A percentile compares a stretch with the other conserved stretches of the same genome.
phyloP scores from a whole-genome alignment of 2,797 vertebrate species.

The Cyclopterus lumpus region DNA sequence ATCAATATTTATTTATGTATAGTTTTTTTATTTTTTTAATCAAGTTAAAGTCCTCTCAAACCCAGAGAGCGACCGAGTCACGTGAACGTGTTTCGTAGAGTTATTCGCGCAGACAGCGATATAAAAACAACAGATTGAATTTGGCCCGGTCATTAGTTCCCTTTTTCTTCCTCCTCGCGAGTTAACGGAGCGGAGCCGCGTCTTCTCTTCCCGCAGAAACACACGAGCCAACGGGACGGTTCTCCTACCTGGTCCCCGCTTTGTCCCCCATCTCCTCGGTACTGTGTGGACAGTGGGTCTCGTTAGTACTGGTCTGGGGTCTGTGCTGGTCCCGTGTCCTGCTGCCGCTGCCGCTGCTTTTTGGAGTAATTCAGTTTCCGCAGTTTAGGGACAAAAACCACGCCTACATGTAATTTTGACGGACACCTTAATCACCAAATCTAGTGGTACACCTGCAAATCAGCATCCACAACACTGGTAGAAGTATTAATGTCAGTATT shows the following conservation, averaged over 20 bases:
- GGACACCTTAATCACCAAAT: background rate
- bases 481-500: background rate
- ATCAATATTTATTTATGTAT: background rate
- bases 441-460: background rate
- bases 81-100: background rate
- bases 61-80: background rate
- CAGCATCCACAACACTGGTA: background rate
- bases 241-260: slow-evolving; percentile 52
- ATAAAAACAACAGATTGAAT: background rate
- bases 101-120: background rate
- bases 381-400: slow-evolving; percentile 4
- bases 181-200: background rate
- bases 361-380: slow-evolving; percentile 28
- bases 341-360: background rate
- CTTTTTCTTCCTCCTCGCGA: background rate
- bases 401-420: slow-evolving; percentile 16
- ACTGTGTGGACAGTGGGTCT: background rate
- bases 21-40: background rate
- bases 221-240: rapidly evolving
- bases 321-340: background rate
- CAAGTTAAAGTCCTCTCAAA: background rate
- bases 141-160: background rate
- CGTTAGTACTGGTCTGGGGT: background rate
- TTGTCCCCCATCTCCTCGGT: slow-evolving; percentile 45
- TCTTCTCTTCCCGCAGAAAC: no score